A percentile compares a stretch with the other conserved stretches of the same genome.
These are phyloP conservation scores for Ceratina calcarata DNA, from an alignment of 1,140 invertebrate genomes.

Conservation along the genomic window DNA sequence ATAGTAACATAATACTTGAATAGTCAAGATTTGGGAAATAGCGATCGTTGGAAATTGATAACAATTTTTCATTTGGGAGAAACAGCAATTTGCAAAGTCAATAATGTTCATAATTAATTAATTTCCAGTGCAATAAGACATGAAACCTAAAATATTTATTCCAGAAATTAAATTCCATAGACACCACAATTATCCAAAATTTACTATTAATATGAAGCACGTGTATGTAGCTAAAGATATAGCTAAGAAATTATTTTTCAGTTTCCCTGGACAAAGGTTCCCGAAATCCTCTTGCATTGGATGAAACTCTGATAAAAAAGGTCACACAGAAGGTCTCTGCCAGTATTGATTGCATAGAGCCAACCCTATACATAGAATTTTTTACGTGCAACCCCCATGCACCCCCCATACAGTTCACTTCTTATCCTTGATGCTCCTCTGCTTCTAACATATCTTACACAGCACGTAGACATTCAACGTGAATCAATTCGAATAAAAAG, in stretches of 20 bases:
- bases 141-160: too few species aligned
- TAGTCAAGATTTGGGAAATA: too few species aligned
- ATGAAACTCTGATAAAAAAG: constrained; percentile 69
- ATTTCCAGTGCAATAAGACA: too few species aligned
- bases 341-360: constrained; percentile 33
- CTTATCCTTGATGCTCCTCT: constrained; percentile 44
- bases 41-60: too few species aligned
- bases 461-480: constrained; percentile 38
- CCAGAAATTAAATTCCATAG: too few species aligned
- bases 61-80: too few species aligned
- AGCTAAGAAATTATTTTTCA: background rate
- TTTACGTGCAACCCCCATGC: constrained; percentile 5
- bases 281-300: constrained; percentile 51
- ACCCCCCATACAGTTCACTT: constrained; percentile 31
- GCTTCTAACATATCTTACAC: constrained; percentile 59
- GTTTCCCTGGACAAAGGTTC: too few species aligned
- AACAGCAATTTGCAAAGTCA: too few species aligned
- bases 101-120: too few species aligned
- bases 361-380: constrained; percentile 18
- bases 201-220: background rate
- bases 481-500: background rate
- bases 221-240: too few species aligned
- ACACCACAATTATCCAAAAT: too few species aligned
- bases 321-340: constrained; percentile 68
- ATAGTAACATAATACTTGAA: too few species aligned